Evolutionary conservation across 1,140 invertebrate species (phyloP), one percentile per base, ranked within the genome.

Genomic region (Macrostomum lignano): DNA sequence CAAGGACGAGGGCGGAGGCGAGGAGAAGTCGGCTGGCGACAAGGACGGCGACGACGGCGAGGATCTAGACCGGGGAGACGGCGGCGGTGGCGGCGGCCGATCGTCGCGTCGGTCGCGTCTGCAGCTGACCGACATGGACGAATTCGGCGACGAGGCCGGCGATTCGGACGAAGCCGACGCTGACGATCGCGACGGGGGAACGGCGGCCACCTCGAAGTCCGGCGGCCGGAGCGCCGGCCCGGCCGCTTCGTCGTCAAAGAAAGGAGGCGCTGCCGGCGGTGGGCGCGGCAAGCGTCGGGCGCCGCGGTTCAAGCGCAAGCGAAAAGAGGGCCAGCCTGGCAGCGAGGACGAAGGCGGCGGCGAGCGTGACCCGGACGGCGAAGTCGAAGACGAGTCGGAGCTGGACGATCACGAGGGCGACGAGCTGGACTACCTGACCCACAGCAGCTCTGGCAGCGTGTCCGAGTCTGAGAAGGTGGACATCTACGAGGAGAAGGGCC

Each of bases 81-180:
- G n/a, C n/a, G n/a, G n/a, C n/a, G n/a, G 24, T 13, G 7, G 33
- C 23, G 11, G 9, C 6, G 11, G 10, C 13, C 38, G 6, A 9
- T n/a, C 19, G 38, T 36, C 31, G n/a, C 23, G 11, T 36, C 6
- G 25, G 15, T 9, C 36, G 25, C 29, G 36, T 54, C n/a, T 78
- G 1, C 76, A 78, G 61, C 74, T 84, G 37, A 76, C 74, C 10
- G 77, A 84, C 44, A 76, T 82, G 73, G 78, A 84, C 52, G 79
- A 84, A 39, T 79, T 76, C 76, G 72, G 75, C 49, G 67, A 45
- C 10, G 62, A 54, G 43, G 42, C 42, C 29, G 50, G 47, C 20
- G 41, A 42, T 4, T 37, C 36, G 24, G 71, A 69, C 1, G 63
- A 73, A 17, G 75, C 72, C 0, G 72, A 73, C 0, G 72, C 73